Evolutionary conservation across 2,888 invertebrate species (phyloP).

Genomic region (Pyrochroa serraticornis): DNA sequence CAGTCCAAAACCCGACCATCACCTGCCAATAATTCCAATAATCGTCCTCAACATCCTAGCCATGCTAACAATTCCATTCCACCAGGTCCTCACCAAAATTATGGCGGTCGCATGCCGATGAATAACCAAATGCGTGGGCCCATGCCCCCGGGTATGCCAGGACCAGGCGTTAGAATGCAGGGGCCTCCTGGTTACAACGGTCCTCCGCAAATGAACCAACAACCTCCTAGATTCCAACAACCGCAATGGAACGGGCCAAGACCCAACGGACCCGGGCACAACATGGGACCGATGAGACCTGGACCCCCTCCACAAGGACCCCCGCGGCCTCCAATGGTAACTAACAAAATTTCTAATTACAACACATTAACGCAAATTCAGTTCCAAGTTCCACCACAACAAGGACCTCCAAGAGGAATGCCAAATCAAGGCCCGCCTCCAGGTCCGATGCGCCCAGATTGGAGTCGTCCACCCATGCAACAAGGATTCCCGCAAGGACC

Average conservation of each 20-base stretch:
- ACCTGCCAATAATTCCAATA: slow-evolving; percentile 70
- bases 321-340: slow-evolving; percentile 66
- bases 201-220: slow-evolving; percentile 59
- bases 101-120: slow-evolving; percentile 61
- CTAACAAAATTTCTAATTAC: slow-evolving; percentile 17
- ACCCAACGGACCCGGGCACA: slow-evolving; percentile 61
- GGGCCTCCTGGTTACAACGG: slow-evolving; percentile 67
- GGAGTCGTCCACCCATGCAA: slow-evolving; percentile 78
- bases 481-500: slow-evolving; percentile 72
- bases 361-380: slow-evolving; percentile 36
- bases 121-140: slow-evolving; percentile 56
- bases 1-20: slow-evolving; percentile 89
- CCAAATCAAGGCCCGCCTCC: slow-evolving; percentile 69
- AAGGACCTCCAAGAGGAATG: slow-evolving; percentile 64
- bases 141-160: slow-evolving; percentile 60
- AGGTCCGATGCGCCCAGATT: slow-evolving; percentile 70
- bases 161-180: slow-evolving; percentile 63
- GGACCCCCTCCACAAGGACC: slow-evolving; percentile 66
- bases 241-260: slow-evolving; percentile 65
- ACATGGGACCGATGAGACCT: slow-evolving; percentile 59
- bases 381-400: slow-evolving; percentile 65
- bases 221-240: slow-evolving; percentile 42
- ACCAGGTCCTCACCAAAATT: slow-evolving; percentile 64
- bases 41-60: slow-evolving; percentile 67
- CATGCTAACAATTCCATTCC: slow-evolving; percentile 64